Base-by-base conservation (phyloP, 2,888 invertebrate genomes). In the Clusia tigrina region DNA sequence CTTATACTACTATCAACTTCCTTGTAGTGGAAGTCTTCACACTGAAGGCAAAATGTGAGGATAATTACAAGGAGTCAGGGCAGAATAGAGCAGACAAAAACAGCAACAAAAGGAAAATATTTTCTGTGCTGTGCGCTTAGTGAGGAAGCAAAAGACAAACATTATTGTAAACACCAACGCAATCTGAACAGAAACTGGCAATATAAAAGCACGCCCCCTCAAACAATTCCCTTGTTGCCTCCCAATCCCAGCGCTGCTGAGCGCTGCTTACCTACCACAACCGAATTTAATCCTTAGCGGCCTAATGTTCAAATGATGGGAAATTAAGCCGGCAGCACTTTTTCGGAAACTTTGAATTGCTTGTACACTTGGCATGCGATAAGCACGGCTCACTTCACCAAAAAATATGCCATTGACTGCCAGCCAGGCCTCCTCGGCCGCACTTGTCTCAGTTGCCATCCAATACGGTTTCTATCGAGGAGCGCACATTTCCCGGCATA, bases 281-380 rank as follows among this genome's bases (percentile, higher is more conserved):
- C 32, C 32, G 32, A 32, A 5, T 9, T 12, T 77, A 78, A 78
- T 79, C 72, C 78, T 78, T 74, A 67, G 68, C 68, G 78, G 76
- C 75, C 78, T 74, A 76, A 78, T 79, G 76, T 71, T 77, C 71
- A 78, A 78, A 74, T 77, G 78, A 77, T 76, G 78, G 72, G 77
- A 79, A 78, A 79, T 79, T 76, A 74, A 74, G 78, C 71, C 71
- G 72, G 69, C 71, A 74, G 75, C 70, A 60, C 56, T 67, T 66
- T 59, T 62, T 53, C 63, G 23, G 61, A 71, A 74, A 73, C 71
- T 73, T 75, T 74, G 75, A 74, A 70, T 74, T 75, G n/a, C n/a
- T n/a, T n/a, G n/a, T n/a, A 74, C 73, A 75, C 68, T 71, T 72
- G 69, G 72, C 75, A 60, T 66, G 58, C 58, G 58, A 75, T 74